Percentiles rank a stretch among this genome's conserved stretches.
phyloP scores from a whole-genome alignment of 2,113 vertebrate species.

The Anser brachyrhynchus region DNA sequence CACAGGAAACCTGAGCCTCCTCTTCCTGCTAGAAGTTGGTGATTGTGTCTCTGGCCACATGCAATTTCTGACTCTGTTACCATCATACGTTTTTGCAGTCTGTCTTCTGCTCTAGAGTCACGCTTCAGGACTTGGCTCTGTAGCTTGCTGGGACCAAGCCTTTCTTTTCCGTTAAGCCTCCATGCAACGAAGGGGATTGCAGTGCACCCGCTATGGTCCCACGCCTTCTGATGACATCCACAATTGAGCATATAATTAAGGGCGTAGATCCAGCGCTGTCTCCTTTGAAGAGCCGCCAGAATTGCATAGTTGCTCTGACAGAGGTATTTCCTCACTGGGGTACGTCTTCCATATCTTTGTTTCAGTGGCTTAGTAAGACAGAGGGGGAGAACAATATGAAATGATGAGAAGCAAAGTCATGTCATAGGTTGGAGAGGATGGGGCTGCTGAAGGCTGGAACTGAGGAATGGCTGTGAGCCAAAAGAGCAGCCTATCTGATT shows the following conservation, averaged over 20 bases:
- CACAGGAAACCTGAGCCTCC: not conserved
- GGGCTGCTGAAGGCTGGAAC: not conserved
- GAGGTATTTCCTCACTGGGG: not conserved
- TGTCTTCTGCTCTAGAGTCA: not conserved
- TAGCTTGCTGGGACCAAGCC: not conserved
- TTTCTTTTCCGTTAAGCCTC: not conserved
- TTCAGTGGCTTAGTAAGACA: not conserved
- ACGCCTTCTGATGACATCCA: not conserved
- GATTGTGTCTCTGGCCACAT: not conserved
- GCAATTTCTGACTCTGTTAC: not conserved
- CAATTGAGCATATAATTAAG: not conserved
- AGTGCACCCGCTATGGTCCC: not conserved
- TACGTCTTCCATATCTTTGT: not conserved
- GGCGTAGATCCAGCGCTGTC: not conserved
- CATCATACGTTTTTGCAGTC: not conserved
- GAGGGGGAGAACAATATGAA: not conserved
- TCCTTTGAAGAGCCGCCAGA: not conserved
- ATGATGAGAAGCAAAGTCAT: not conserved
- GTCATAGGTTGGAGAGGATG: rapidly evolving
- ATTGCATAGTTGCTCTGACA: not conserved
- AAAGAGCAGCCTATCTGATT: not conserved
- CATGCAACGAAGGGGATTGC: not conserved
- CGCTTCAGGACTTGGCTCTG: not conserved
- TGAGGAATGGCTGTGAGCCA: not conserved
- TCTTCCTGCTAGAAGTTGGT: not conserved